A percentile compares a stretch with the other conserved stretches of the same genome.
Conservation (phyloP, 2,113 vertebrate species). For the Dipodomys stephensi region DNA sequence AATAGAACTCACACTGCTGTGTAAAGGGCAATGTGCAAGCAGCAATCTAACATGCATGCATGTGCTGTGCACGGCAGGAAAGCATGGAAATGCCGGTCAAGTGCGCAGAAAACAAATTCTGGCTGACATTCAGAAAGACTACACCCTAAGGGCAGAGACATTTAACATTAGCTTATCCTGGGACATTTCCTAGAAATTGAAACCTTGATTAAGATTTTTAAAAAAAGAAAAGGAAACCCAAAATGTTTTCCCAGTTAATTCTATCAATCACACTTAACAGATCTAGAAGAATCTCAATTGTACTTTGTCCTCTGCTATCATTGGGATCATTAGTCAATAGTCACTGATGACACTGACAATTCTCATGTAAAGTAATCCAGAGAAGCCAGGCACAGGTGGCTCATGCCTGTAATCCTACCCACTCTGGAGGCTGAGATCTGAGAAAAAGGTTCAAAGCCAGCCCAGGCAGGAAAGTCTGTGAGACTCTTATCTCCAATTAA, state of each 20-base stretch:
- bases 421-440: too few species aligned
- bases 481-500: too few species aligned
- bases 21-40: background rate
- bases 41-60: background rate
- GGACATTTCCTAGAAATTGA: background rate
- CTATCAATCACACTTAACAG: background rate
- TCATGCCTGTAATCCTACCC: too few species aligned
- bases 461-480: too few species aligned
- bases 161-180: background rate
- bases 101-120: constrained; percentile 27
- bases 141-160: background rate
- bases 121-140: background rate
- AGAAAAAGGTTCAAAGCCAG: too few species aligned
- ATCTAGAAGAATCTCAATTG: background rate
- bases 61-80: background rate
- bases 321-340: background rate
- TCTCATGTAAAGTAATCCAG: background rate
- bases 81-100: background rate
- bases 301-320: background rate
- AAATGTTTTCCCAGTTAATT: constrained; percentile 40
- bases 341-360: background rate
- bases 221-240: constrained; percentile 30
- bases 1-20: background rate
- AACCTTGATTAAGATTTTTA: background rate
- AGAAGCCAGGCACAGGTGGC: background rate